A percentile compares a stretch with the other conserved stretches of the same genome.
These are phyloP conservation scores for Uloborus plumipes DNA, from an alignment of 2,888 invertebrate species.

Conservation along the genomic window DNA sequence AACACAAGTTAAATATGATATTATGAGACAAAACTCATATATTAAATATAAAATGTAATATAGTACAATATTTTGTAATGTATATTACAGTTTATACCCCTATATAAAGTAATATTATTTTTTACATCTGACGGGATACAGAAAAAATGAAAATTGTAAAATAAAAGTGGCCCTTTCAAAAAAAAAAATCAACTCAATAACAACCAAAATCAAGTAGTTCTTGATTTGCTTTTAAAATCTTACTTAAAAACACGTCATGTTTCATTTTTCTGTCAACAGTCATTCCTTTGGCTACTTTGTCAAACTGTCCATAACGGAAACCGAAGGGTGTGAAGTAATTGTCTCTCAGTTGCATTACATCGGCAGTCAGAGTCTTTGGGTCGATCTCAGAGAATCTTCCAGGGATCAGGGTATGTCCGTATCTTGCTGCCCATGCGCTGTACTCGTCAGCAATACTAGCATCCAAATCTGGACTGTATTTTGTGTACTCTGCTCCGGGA, in stretches of 20 bases:
- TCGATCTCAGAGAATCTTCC: constrained; percentile 89
- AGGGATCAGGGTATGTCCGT: constrained; percentile 71
- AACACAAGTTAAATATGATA: too few species aligned
- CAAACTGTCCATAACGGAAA: constrained; percentile 70
- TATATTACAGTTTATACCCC: too few species aligned
- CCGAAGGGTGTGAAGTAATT: constrained; percentile 55
- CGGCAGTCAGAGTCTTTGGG: constrained; percentile 77
- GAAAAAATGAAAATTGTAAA: too few species aligned
- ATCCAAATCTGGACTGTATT: constrained; percentile 64
- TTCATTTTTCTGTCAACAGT: constrained; percentile 53
- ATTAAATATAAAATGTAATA: too few species aligned
- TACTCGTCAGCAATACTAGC: constrained; percentile 65
- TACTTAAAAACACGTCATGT: constrained; percentile 56
- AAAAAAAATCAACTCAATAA: too few species aligned
- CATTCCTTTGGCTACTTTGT: constrained; percentile 66
- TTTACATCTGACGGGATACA: too few species aligned
- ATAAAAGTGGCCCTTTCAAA: too few species aligned
- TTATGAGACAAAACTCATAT: too few species aligned
- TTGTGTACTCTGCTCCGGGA: constrained; percentile 72
- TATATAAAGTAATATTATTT: too few species aligned
- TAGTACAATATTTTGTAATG: too few species aligned
- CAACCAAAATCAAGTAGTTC: too few species aligned
- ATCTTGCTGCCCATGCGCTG: constrained; percentile 62
- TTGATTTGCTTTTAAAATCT: neutral
- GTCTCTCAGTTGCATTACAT: constrained; percentile 70